phyloP scores from a whole-genome alignment of 2,888 invertebrate genomes.

The Ptychoptera contaminata region DNA sequence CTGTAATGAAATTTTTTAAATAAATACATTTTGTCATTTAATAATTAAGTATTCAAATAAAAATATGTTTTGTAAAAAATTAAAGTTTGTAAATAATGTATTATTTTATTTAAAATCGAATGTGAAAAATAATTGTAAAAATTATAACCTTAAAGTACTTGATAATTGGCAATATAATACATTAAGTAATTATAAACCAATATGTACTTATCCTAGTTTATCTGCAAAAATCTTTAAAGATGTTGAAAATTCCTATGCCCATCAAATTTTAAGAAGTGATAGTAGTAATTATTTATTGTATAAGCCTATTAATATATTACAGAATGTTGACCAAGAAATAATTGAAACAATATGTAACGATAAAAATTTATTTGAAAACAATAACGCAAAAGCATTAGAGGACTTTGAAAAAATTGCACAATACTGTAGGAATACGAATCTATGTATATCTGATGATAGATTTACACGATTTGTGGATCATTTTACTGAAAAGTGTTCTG shows the following conservation, averaged over 20 bases:
- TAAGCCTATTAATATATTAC: constrained; percentile 9
- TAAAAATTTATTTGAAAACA: not conserved
- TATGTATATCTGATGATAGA: constrained; percentile 18
- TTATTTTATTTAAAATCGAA: too few relatives aligned
- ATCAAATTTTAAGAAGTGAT: constrained; percentile 19
- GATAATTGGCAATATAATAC: not conserved
- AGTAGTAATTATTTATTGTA: constrained; percentile 11
- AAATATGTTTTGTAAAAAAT: too few relatives aligned
- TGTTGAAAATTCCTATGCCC: constrained; percentile 24
- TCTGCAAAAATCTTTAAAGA: constrained; percentile 18
- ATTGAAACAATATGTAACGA: not conserved
- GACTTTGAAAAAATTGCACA: constrained; percentile 16
- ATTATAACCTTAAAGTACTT: too few relatives aligned
- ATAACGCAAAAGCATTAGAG: constrained; percentile 12
- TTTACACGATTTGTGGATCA: constrained; percentile 17
- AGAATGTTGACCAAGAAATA: constrained; percentile 4
- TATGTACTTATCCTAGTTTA: not conserved
- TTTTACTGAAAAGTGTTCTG: constrained; percentile 35
- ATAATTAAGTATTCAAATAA: too few relatives aligned
- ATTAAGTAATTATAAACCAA: not conserved
- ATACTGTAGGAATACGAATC: constrained; percentile 15
- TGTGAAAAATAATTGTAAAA: too few relatives aligned
- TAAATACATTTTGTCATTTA: too few relatives aligned
- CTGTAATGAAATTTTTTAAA: too few relatives aligned
- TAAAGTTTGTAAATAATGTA: too few relatives aligned